Conservation (phyloP, 2,888 invertebrate genomes). For the Adelphocoris suturalis region DNA sequence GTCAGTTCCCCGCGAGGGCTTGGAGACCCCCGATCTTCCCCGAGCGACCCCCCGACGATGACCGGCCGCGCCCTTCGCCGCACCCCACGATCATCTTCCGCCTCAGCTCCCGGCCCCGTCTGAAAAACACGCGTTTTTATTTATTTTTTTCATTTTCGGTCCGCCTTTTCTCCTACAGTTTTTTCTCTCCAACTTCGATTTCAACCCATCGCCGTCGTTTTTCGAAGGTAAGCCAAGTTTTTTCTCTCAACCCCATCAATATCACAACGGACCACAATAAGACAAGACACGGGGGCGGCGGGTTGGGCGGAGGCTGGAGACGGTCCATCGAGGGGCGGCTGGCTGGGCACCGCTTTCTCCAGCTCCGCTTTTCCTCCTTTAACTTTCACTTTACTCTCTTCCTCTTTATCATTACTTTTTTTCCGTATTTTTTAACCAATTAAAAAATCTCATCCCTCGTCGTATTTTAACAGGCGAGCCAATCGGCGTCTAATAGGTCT, state of each 20-base stretch:
- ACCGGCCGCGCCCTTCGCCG: constrained; percentile 64
- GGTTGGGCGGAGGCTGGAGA: constrained; percentile 63
- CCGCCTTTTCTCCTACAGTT: not conserved
- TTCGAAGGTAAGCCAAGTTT: not conserved
- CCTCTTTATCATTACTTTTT: too few relatives aligned
- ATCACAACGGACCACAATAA: constrained; percentile 6
- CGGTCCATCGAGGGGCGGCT: constrained; percentile 55
- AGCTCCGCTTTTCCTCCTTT: not conserved
- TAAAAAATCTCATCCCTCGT: not conserved
- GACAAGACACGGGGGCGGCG: constrained; percentile 14
- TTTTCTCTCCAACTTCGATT: not conserved
- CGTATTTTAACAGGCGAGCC: not conserved
- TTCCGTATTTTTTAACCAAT: too few relatives aligned
- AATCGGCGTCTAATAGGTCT: constrained; percentile 12
- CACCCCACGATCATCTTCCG: constrained; percentile 62
- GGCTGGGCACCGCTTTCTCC: constrained; percentile 20
- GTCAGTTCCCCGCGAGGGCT: constrained; percentile 62
- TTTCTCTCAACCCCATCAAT: not conserved
- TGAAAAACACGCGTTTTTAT: not conserved
- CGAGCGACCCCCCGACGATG: constrained; percentile 8
- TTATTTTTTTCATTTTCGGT: too few relatives aligned
- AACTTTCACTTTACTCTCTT: too few relatives aligned
- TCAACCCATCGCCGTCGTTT: not conserved
- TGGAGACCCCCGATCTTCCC: constrained; percentile 33
- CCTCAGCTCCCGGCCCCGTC: constrained; percentile 35